phyloP scores from a whole-genome alignment of 1,140 invertebrate species.

The Frieseomelitta varia region DNA sequence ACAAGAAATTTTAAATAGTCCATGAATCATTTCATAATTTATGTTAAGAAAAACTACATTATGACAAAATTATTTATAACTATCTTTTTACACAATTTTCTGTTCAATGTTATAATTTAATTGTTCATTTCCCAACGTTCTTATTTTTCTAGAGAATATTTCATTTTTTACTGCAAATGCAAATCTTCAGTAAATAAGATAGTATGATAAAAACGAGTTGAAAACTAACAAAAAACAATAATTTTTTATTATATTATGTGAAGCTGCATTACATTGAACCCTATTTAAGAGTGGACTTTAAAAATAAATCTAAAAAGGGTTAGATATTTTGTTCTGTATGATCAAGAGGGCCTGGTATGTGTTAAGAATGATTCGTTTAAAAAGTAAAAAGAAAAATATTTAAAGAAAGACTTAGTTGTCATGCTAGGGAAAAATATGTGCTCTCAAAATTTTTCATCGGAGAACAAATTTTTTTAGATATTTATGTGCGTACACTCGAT shows the following conservation, averaged over 20 bases:
- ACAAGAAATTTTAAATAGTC: not conserved
- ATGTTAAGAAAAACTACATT: not conserved
- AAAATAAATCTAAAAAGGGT: not conserved
- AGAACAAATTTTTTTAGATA: constrained; percentile 10
- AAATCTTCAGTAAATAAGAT: not conserved
- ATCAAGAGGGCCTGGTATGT: not conserved
- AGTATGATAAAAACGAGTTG: not conserved
- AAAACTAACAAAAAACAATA: constrained; percentile 2
- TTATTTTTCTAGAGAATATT: not conserved
- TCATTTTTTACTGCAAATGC: not conserved
- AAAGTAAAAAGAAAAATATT: not conserved
- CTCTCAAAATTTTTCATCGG: constrained; percentile 12
- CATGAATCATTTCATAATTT: constrained; percentile 19
- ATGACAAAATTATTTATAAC: not conserved
- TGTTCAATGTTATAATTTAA: not conserved
- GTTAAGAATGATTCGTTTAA: not conserved
- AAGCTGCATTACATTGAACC: not conserved
- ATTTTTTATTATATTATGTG: not conserved
- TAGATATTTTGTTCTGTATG: constrained; percentile 11
- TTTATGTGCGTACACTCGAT: constrained; percentile 14
- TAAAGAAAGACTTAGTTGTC: constrained; percentile 6
- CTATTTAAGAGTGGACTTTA: not conserved
- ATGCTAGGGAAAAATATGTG: not conserved
- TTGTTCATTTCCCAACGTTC: not conserved
- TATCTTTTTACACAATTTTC: not conserved